Base-by-base conservation (phyloP, 2,113 vertebrate genomes). In the Baryphthengus martii region DNA sequence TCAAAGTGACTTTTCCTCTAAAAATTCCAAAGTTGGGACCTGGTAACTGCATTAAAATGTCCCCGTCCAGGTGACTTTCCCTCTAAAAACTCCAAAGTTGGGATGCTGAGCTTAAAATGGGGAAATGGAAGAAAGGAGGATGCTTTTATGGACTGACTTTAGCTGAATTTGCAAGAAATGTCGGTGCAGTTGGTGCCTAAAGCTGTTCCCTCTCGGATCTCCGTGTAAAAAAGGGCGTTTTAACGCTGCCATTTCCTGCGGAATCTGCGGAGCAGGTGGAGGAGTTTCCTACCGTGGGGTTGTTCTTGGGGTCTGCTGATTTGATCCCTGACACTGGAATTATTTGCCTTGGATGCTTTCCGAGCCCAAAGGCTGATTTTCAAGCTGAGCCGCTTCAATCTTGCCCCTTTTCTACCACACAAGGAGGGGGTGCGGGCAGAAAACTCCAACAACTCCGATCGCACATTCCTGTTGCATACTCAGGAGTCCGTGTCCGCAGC, bases 221-320 rank as follows among this genome's bases (percentile, higher is more conserved):
- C 10, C 45, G 33, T 94, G 47, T 37, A 56, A 26, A 52, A 9
- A 85, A 82, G 49, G 10, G 10, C 0, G 1, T 61, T 80, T 35
- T 17, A 5, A 9, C 1, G 3, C 61, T 5, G 59, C 73, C 7
- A 1, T 58, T 68, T 39, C 56, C 63, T 49, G 31, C 26, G 45
- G 62, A 28, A 65, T 76, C 66, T 49, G 78, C 52, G 5, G 17
- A 11, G 50, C 91, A 85, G 39, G 68, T 11, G 17, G 66, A 66
- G 40, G 81, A 52, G 58, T 82, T 75, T 37, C 55, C 9, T 37
- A 1, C 1, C 0, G 6, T 4, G 10, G 15, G 28, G 6, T 70
- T 42, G 45, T 39, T 91, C 31, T n/a, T 28, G 3, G 20, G 37
- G 56, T 58, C 63, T 77, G 53, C 35, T 70, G 11, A 72, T 76